phyloP scores from a whole-genome alignment of 2,113 vertebrate species.

The Microtus richardsoni region DNA sequence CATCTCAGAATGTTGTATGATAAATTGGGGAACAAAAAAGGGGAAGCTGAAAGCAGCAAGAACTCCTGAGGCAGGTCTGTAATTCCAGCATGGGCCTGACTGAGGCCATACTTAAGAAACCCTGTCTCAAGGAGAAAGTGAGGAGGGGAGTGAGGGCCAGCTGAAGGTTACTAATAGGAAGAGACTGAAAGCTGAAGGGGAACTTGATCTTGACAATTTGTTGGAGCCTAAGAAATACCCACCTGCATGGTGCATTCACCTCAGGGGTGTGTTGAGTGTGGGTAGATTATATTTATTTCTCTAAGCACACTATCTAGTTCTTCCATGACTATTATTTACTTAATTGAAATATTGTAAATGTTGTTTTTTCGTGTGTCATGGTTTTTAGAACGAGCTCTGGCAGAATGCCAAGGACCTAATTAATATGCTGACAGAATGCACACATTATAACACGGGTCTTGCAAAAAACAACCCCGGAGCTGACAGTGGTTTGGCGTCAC shows the following conservation, averaged over 20 bases:
- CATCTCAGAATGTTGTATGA: not conserved
- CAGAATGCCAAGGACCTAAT: not conserved
- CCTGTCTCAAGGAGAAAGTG: not conserved
- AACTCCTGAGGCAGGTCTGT: not conserved
- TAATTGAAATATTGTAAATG: conserved; percentile 29
- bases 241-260: not conserved
- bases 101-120: not conserved
- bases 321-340: conserved; percentile 40
- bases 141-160: not conserved
- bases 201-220: not conserved
- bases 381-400: conserved; percentile 49
- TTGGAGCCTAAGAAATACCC: not conserved
- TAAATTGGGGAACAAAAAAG: not conserved
- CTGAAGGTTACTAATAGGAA: not conserved
- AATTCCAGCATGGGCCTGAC: not conserved
- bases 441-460: not conserved
- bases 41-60: not conserved
- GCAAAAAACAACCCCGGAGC: not conserved
- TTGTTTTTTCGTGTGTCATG: conserved; percentile 22
- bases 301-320: not conserved
- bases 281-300: conserved; percentile 10
- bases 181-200: not conserved
- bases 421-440: conserved; percentile 4
- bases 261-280: not conserved
- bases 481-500: not conserved